Evolutionary conservation across 2,888 invertebrate species (phyloP).

Genomic region (Branchipolynoe longqiensis): DNA sequence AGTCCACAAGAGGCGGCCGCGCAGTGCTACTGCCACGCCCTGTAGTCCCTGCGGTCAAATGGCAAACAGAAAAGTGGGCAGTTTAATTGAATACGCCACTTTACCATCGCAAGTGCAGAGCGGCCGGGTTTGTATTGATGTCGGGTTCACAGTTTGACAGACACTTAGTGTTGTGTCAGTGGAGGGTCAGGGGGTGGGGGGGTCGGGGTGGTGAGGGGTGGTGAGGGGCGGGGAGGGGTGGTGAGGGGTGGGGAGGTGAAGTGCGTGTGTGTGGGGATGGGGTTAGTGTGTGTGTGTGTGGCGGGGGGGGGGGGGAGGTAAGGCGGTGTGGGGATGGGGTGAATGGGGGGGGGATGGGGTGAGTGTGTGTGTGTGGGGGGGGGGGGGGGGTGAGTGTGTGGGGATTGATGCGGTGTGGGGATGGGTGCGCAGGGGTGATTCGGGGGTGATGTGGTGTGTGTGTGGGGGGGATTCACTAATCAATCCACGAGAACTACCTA

Average conservation of each 20-base stretch:
- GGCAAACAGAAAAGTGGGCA: no score
- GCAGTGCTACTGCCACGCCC: no score
- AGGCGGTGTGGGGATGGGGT: neutral
- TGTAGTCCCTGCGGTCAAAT: no score
- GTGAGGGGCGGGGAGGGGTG: neutral
- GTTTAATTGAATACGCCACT: neutral
- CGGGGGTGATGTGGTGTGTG: neutral
- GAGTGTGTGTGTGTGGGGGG: neutral
- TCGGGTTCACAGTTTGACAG: conserved; percentile 1
- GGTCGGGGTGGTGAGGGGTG: neutral
- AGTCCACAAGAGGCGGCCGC: no score
- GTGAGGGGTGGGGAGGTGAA: neutral
- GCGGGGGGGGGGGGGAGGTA: conserved; percentile 9
- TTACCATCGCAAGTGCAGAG: no score
- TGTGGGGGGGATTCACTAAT: no score
- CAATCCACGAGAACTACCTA: no score
- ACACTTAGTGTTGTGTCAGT: conserved; percentile 24
- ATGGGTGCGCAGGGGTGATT: neutral
- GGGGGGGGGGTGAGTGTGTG: neutral
- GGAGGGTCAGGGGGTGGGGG: neutral
- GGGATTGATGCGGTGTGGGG: neutral
- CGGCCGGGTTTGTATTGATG: conserved; percentile 16
- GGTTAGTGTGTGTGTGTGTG: neutral
- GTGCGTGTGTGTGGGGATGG: no score
- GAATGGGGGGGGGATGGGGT: neutral